Evolutionary conservation across 1,140 invertebrate species (phyloP).

Genomic region (Hypothenemus hampei): DNA sequence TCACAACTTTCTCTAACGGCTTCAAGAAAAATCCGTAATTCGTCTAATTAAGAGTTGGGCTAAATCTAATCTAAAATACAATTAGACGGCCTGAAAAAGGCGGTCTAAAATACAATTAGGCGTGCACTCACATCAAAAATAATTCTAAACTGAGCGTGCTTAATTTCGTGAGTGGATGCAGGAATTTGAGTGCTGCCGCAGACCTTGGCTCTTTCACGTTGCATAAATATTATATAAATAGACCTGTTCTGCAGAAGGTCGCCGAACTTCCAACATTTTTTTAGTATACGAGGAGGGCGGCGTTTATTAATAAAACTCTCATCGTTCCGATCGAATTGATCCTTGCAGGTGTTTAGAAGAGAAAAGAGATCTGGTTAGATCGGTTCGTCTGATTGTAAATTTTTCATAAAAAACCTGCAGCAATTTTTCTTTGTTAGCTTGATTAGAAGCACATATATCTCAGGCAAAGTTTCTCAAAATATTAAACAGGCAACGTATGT

Average conservation of each 20-base stretch:
- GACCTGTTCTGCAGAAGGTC: slow-evolving; percentile 9
- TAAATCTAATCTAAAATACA: no score
- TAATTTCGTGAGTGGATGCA: slow-evolving; percentile 12
- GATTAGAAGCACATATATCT: no score
- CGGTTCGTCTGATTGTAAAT: neutral
- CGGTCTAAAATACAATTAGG: no score
- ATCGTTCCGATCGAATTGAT: neutral
- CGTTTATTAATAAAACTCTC: slow-evolving; percentile 10
- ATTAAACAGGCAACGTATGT: neutral
- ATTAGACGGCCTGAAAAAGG: no score
- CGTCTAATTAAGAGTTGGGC: no score
- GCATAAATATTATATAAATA: slow-evolving; percentile 19
- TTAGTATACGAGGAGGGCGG: neutral
- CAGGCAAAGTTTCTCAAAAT: no score
- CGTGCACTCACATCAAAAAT: no score
- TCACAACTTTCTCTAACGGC: no score
- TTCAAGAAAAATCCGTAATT: no score
- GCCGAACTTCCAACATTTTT: slow-evolving; percentile 11
- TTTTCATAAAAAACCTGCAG: no score
- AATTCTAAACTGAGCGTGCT: no score
- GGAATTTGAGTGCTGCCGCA: slow-evolving; percentile 16
- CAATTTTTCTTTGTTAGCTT: neutral
- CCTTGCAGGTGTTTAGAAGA: neutral
- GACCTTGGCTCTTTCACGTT: slow-evolving; percentile 18
- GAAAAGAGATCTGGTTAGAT: neutral